Evolutionary conservation across 1,140 invertebrate species (phyloP).

Genomic region (Berghia stephanieae): DNA sequence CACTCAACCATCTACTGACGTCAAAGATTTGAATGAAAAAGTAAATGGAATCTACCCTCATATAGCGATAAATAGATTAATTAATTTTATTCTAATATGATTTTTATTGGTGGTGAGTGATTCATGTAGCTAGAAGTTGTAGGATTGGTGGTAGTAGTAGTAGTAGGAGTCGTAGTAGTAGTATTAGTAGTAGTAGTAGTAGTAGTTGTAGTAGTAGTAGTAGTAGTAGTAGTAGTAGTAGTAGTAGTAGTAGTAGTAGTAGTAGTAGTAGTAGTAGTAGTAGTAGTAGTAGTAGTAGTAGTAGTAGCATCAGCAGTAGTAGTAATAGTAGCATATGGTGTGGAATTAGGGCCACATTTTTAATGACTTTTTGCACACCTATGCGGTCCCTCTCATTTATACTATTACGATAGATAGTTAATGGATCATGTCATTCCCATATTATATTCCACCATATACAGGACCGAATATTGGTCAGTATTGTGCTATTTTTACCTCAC

Average conservation of each 20-base stretch:
- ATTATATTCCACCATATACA: background rate
- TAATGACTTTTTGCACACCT: background rate
- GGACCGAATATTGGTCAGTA: background rate
- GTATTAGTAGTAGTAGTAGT: conserved; percentile 9
- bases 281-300: conserved; percentile 11
- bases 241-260: conserved; percentile 12
- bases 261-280: conserved; percentile 10
- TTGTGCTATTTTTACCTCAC: no score
- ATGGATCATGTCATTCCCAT: background rate
- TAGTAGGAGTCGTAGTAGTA: conserved; percentile 5
- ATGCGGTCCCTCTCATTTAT: background rate
- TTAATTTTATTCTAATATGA: background rate
- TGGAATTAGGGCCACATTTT: no score
- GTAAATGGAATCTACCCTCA: background rate
- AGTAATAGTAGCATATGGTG: background rate
- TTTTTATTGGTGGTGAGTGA: conserved; percentile 1
- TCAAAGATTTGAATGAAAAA: background rate
- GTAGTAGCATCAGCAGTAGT: background rate
- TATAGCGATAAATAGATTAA: background rate
- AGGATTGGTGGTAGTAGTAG: conserved; percentile 4
- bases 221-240: conserved; percentile 16
- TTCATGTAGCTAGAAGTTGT: background rate
- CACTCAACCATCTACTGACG: no score
- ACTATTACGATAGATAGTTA: background rate
- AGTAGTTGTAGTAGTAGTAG: conserved; percentile 9